Conservation (phyloP, 1,140 invertebrate genomes). For the Thereuonema tuberculata region DNA sequence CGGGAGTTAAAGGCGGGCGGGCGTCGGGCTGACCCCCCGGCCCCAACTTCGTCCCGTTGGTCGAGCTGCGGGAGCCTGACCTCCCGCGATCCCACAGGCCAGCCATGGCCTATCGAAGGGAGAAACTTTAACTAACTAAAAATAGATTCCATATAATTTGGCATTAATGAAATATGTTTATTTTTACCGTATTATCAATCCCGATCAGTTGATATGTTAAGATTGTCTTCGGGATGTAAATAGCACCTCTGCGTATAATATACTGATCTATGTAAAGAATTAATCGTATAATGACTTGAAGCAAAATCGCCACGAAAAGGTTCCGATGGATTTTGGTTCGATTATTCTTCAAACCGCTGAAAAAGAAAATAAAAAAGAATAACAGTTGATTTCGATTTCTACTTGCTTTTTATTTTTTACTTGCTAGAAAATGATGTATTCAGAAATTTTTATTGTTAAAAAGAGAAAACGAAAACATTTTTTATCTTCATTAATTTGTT, state of each 20-base stretch:
- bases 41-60: too few relatives aligned
- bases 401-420: neutral
- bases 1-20: too few relatives aligned
- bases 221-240: neutral
- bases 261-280: conserved; percentile 70
- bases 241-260: conserved; percentile 31
- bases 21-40: too few relatives aligned
- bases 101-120: too few relatives aligned
- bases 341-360: conserved; percentile 38
- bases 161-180: too few relatives aligned
- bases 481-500: neutral
- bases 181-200: conserved; percentile 69
- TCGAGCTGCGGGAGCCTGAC: too few relatives aligned
- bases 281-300: conserved; percentile 69
- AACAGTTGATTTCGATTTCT: neutral
- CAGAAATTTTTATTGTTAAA: neutral
- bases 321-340: conserved; percentile 77
- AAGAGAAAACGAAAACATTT: neutral
- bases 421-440: neutral
- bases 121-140: too few relatives aligned
- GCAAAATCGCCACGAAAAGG: conserved; percentile 68
- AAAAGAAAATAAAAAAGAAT: neutral
- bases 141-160: too few relatives aligned
- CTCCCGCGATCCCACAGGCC: too few relatives aligned
- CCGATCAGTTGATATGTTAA: conserved; percentile 27